A percentile compares a stretch with the other conserved stretches of the same genome.
These are phyloP conservation scores for Haplochromis burtoni DNA, from an alignment of 2,113 vertebrate species.

Conservation along the genomic window DNA sequence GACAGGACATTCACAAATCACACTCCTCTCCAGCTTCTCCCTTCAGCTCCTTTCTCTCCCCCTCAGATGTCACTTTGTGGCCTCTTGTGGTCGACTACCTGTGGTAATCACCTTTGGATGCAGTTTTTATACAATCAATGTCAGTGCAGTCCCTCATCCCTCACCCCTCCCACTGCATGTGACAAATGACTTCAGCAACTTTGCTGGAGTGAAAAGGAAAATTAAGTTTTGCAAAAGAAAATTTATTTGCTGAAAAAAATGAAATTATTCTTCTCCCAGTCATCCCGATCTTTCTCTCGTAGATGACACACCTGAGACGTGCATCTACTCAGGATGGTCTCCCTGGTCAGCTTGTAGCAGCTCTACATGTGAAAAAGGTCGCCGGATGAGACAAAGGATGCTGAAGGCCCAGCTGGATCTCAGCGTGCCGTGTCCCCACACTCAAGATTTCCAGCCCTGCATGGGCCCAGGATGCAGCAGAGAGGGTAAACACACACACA, in stretches of 20 bases:
- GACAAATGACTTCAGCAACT: not conserved
- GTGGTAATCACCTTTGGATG: constrained; percentile 8
- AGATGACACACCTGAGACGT: constrained; percentile 94
- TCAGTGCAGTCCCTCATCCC: not conserved
- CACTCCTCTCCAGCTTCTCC: not conserved
- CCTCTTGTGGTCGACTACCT: not conserved
- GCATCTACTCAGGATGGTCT: constrained; percentile 96
- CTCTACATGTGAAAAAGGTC: constrained; percentile 90
- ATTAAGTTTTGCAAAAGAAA: not conserved
- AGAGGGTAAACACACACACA: constrained; percentile 74
- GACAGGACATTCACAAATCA: constrained; percentile 42
- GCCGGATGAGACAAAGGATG: constrained; percentile 93
- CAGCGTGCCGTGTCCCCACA: constrained; percentile 86
- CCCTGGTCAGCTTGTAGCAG: constrained; percentile 95
- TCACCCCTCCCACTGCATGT: not conserved
- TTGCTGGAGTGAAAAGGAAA: not conserved
- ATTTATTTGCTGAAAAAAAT: not conserved
- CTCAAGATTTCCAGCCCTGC: constrained; percentile 94
- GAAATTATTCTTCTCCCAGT: not conserved
- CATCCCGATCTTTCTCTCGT: not conserved
- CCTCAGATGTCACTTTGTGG: not conserved
- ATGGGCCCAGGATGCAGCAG: constrained; percentile 90
- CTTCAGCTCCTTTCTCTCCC: not conserved
- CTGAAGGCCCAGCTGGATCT: constrained; percentile 93
- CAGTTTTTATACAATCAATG: not conserved